phyloP scores from a whole-genome alignment of 2,888 invertebrate genomes.

The Hydrotaea diabolus region DNA sequence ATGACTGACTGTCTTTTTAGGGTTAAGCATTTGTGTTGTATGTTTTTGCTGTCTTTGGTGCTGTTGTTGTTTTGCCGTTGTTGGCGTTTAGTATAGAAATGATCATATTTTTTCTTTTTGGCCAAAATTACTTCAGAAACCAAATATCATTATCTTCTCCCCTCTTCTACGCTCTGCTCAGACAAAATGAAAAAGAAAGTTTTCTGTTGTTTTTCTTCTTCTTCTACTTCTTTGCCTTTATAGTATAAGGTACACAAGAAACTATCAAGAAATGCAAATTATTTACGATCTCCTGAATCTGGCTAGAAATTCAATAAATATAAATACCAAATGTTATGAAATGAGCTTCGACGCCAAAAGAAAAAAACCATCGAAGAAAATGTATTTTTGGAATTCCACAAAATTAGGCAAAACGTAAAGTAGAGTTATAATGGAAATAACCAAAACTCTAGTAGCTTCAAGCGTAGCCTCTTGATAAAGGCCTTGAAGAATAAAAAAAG shows the following conservation, averaged over 20 bases:
- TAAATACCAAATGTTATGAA: not conserved
- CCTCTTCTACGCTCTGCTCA: too few relatives aligned
- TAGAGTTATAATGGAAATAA: too few relatives aligned
- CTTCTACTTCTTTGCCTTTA: not conserved
- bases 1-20: constrained; percentile 27
- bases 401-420: not conserved
- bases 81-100: not conserved
- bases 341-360: not conserved
- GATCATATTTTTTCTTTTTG: constrained; percentile 24
- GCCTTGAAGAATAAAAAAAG: too few relatives aligned
- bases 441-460: too few relatives aligned
- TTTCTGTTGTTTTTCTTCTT: not conserved
- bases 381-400: not conserved
- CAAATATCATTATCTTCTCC: constrained; percentile 30
- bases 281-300: not conserved
- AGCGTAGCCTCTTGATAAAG: too few relatives aligned
- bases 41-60: not conserved
- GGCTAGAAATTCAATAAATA: not conserved
- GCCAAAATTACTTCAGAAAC: not conserved
- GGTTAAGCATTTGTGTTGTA: constrained; percentile 15
- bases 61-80: not conserved
- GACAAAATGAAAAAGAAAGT: constrained; percentile 32
- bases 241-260: not conserved
- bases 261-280: not conserved
- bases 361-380: not conserved